Base-by-base conservation (phyloP, 2,113 vertebrate species). In the Rhabdornis inornatus region DNA sequence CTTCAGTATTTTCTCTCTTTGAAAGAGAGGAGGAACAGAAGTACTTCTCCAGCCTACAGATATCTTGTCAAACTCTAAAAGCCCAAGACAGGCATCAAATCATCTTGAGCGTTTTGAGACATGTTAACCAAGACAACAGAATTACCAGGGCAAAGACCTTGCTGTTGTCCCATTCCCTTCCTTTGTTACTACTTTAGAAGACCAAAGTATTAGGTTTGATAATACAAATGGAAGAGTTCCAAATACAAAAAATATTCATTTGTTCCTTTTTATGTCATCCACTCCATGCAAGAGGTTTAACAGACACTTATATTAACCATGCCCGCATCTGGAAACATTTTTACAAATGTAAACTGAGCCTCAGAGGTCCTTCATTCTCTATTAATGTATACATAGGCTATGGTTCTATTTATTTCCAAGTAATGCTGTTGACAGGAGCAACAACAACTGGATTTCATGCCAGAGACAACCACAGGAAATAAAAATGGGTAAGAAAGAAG, bases 401-500 rank as follows among this genome's bases (percentile, higher is more conserved):
- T 3, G 1, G 61, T 30, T 78, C 6, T n/a, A 90, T 90, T 80
- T 65, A 76, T 90, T 93, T 93, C 30, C 42, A 79, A 76, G 70
- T 68, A 79, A 85, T 52, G 25, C n/a, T 69, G 75, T 68, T 84
- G 87, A 69, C 75, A 94, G 81, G 72, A 95, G 64, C 23, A 91
- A 90, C 42, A 90, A 71, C 16, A 90, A 60, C 37, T 61, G 40
- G 53, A 64, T 88, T 72, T 85, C 63, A 76, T 37, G 70, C 44
- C 74, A 79, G 53, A 71, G 64, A 78, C 53, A 90, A 85, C 61
- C 66, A 69, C 53, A 83, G 66, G 60, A 90, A 94, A 94, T 86
- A 83, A 70, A 94, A 92, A 86, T 28, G 66, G 21, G 13, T 92
- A 76, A 27, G 71, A 92, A 90, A 66, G 82, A 94, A 93, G 44